phyloP scores from a whole-genome alignment of 2,888 invertebrate genomes.

The Cartodere bifasciata region DNA sequence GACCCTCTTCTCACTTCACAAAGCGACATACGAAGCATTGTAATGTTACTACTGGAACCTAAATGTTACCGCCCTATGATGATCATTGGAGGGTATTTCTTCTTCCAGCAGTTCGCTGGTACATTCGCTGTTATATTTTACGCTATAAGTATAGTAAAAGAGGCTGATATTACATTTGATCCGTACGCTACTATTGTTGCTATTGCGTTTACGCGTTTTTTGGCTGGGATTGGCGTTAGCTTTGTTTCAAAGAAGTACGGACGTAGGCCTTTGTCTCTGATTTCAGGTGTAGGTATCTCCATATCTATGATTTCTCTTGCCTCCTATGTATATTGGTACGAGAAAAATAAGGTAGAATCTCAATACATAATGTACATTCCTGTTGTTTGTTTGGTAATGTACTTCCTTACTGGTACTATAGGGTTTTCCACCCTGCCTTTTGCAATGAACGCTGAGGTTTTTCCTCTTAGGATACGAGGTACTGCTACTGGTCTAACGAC shows the following conservation, averaged over 20 bases:
- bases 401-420: conserved; percentile 40
- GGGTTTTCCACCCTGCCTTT: conserved; percentile 45
- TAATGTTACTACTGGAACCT: conserved; percentile 26
- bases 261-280: conserved; percentile 41
- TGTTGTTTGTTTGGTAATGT: conserved; percentile 33
- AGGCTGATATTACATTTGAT: conserved; percentile 37
- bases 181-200: conserved; percentile 38
- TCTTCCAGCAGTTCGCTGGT: conserved; percentile 47
- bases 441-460: conserved; percentile 44
- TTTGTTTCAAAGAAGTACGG: conserved; percentile 42
- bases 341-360: conserved; percentile 21
- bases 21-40: conserved; percentile 17
- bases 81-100: conserved; percentile 38
- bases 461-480: conserved; percentile 40
- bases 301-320: conserved; percentile 40
- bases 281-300: conserved; percentile 44
- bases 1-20: conserved; percentile 1
- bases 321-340: conserved; percentile 30
- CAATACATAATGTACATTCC: conserved; percentile 30
- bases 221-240: conserved; percentile 35
- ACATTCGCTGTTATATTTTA: conserved; percentile 44
- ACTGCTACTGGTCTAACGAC: conserved; percentile 38
- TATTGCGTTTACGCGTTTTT: conserved; percentile 38
- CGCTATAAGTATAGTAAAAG: conserved; percentile 38
- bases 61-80: conserved; percentile 37